Conservation (phyloP, 2,888 invertebrate genomes). For the Apeira syringaria region DNA sequence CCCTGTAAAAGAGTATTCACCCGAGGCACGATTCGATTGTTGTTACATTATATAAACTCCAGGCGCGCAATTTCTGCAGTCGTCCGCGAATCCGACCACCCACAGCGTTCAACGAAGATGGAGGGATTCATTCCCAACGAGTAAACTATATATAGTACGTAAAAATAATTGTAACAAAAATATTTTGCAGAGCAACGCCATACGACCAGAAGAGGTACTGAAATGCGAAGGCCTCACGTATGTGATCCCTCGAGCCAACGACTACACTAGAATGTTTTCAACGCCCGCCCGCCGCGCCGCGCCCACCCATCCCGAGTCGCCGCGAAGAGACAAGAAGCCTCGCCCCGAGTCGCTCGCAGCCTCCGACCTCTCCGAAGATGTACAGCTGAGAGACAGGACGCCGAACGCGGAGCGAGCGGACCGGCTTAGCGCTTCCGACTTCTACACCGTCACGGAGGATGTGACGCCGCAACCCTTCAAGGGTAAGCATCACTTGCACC, state of each 20-base stretch:
- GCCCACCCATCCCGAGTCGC: conserved; percentile 71
- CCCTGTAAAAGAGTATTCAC: too few species aligned
- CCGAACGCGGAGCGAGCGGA: conserved; percentile 50
- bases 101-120: too few species aligned
- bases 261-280: conserved; percentile 80
- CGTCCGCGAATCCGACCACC: too few species aligned
- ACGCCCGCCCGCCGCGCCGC: conserved; percentile 69
- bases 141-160: too few species aligned
- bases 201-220: conserved; percentile 64
- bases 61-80: too few species aligned
- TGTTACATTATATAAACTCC: too few species aligned
- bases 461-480: conserved; percentile 78
- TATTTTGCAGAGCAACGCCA: conserved; percentile 33
- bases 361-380: conserved; percentile 35
- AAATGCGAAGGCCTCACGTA: conserved; percentile 79
- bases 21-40: too few species aligned
- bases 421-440: conserved; percentile 76
- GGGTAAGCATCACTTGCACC: conserved; percentile 46
- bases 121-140: too few species aligned
- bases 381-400: conserved; percentile 56
- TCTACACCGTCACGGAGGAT: conserved; percentile 75
- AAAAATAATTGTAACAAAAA: too few species aligned
- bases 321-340: conserved; percentile 74
- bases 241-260: conserved; percentile 84
- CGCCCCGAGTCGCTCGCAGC: conserved; percentile 45